Percentiles rank a stretch among this genome's conserved stretches.
These are phyloP conservation scores for Homalodisca vitripennis DNA, from an alignment of 1,140 invertebrate genomes.

Conservation along the genomic window DNA sequence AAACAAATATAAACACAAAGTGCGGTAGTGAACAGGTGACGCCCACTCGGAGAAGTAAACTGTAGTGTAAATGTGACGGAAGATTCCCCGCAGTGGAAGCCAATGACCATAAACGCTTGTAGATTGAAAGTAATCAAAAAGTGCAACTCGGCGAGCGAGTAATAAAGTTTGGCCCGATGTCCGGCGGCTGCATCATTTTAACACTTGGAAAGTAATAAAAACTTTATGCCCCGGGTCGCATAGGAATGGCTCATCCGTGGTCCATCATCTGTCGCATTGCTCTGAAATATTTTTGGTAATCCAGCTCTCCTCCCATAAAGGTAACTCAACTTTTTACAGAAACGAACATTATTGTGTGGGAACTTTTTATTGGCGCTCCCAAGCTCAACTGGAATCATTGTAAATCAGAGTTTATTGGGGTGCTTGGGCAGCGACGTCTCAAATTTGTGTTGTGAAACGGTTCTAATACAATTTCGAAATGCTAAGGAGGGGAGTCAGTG, in stretches of 20 bases:
- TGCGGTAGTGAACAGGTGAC: too few species aligned
- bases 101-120: too few species aligned
- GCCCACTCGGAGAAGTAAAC: too few species aligned
- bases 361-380: constrained; percentile 4
- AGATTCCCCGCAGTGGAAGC: too few species aligned
- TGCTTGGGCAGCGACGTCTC: not conserved
- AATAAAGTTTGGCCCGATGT: not conserved
- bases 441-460: constrained; percentile 7
- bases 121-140: constrained; percentile 23
- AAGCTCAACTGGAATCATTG: not conserved
- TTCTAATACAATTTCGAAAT: constrained; percentile 22
- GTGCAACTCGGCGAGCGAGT: not conserved
- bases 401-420: constrained; percentile 19
- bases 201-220: constrained; percentile 15
- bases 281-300: constrained; percentile 25
- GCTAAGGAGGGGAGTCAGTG: constrained; percentile 10
- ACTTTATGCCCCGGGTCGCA: constrained; percentile 7
- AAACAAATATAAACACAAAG: too few species aligned
- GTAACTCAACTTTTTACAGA: constrained; percentile 19
- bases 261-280: constrained; percentile 20
- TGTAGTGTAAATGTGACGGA: too few species aligned
- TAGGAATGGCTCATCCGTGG: constrained; percentile 9
- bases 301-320: constrained; percentile 7
- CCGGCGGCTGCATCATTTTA: constrained; percentile 9
- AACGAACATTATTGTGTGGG: constrained; percentile 20